phyloP scores from a whole-genome alignment of 2,888 invertebrate genomes.

The Acrobeloides nanus region DNA sequence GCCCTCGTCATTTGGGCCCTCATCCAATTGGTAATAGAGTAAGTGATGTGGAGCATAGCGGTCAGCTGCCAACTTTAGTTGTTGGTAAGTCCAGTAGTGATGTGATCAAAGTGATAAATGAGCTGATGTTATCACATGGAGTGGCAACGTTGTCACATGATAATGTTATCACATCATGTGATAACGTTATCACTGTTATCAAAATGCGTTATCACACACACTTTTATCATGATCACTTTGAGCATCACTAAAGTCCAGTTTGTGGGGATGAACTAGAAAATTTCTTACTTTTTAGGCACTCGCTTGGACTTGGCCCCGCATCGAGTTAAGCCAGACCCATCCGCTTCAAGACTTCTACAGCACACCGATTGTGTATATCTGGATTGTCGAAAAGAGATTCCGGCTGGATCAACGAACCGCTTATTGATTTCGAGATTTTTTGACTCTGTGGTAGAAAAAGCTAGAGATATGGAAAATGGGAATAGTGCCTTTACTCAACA shows the following conservation, averaged over 20 bases:
- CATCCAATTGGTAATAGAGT: slow-evolving; percentile 8
- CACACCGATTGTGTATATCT: slow-evolving; percentile 19
- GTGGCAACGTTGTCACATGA: too few relatives aligned
- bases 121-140: too few relatives aligned
- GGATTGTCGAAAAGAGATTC: slow-evolving; percentile 35
- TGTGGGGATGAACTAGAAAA: neutral
- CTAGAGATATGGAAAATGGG: slow-evolving; percentile 9
- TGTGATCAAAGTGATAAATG: neutral
- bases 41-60: slow-evolving; percentile 14
- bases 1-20: slow-evolving; percentile 8
- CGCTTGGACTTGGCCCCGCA: slow-evolving; percentile 29
- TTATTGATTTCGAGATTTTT: slow-evolving; percentile 69
- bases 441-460: slow-evolving; percentile 18
- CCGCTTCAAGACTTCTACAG: slow-evolving; percentile 8
- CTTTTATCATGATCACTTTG: too few relatives aligned
- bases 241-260: too few relatives aligned
- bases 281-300: slow-evolving; percentile 13
- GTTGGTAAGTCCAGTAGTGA: slow-evolving; percentile 1
- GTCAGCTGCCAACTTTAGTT: slow-evolving; percentile 9
- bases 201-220: too few relatives aligned
- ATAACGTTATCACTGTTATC: too few relatives aligned
- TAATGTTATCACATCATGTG: too few relatives aligned
- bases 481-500: neutral
- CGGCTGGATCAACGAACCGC: slow-evolving; percentile 81
- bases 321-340: slow-evolving; percentile 21